Conservation (phyloP, 2,797 vertebrate genomes). For the Cheirogaleus major region DNA sequence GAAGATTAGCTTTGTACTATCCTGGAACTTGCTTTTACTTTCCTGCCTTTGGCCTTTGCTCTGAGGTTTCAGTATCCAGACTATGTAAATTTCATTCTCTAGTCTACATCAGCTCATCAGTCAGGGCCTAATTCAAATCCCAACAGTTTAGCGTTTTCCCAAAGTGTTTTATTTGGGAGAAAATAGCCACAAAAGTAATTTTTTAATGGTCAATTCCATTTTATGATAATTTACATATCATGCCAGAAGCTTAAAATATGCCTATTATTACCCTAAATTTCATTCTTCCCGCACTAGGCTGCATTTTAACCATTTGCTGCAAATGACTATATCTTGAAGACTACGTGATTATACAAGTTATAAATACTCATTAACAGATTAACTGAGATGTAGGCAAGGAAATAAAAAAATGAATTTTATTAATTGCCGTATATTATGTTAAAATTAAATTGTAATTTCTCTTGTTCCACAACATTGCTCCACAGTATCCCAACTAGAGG, state of each 20-base stretch:
- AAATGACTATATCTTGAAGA: neutral
- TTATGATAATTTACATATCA: neutral
- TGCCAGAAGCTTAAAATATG: neutral
- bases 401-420: neutral
- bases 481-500: neutral
- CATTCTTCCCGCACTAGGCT: neutral
- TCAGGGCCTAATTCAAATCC: neutral
- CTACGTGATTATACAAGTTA: neutral
- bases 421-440: neutral
- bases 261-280: neutral
- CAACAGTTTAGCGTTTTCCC: neutral
- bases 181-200: constrained; percentile 1
- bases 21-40: neutral
- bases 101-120: neutral
- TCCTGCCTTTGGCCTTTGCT: neutral
- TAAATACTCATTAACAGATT: neutral
- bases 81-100: neutral
- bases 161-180: neutral
- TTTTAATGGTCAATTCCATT: neutral
- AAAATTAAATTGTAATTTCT: neutral
- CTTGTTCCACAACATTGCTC: neutral
- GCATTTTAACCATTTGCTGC: neutral
- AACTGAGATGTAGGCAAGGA: neutral
- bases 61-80: neutral
- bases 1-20: neutral